Evolutionary conservation across 1,140 invertebrate genomes (phyloP).

Genomic region (Zophobas morio): DNA sequence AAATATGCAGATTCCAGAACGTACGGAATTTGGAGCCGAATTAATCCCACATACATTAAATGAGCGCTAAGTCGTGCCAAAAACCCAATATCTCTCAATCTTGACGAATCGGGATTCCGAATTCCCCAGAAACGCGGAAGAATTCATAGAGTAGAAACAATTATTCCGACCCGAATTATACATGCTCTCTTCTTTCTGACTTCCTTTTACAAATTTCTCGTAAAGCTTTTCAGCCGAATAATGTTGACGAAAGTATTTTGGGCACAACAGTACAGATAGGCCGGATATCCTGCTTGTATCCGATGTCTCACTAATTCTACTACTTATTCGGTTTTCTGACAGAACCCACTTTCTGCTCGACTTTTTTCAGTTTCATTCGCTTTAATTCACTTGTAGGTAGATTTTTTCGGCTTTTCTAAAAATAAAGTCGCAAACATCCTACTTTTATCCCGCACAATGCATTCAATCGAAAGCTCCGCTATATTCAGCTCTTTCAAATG

Average conservation of each 20-base stretch:
- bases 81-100: conserved; percentile 26
- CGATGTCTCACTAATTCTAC: conserved; percentile 36
- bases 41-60: neutral
- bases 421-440: conserved; percentile 27
- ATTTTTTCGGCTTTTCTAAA: conserved; percentile 19
- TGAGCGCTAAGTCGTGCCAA: conserved; percentile 19
- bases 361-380: conserved; percentile 12
- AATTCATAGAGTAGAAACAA: conserved; percentile 28
- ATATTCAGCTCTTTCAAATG: conserved; percentile 31
- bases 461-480: conserved; percentile 26
- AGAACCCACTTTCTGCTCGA: conserved; percentile 27
- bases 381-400: conserved; percentile 24
- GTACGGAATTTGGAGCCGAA: neutral
- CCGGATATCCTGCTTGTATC: conserved; percentile 37
- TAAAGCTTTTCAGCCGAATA: conserved; percentile 26
- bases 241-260: conserved; percentile 34
- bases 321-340: conserved; percentile 39
- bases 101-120: conserved; percentile 5
- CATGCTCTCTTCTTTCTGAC: neutral
- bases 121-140: conserved; percentile 5
- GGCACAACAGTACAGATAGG: conserved; percentile 28
- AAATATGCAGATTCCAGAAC: conserved; percentile 17
- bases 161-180: conserved; percentile 15
- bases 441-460: conserved; percentile 33
- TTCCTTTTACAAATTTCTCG: neutral